Conservation (phyloP, 1,140 invertebrate species). For the Trichonephila inaurata region DNA sequence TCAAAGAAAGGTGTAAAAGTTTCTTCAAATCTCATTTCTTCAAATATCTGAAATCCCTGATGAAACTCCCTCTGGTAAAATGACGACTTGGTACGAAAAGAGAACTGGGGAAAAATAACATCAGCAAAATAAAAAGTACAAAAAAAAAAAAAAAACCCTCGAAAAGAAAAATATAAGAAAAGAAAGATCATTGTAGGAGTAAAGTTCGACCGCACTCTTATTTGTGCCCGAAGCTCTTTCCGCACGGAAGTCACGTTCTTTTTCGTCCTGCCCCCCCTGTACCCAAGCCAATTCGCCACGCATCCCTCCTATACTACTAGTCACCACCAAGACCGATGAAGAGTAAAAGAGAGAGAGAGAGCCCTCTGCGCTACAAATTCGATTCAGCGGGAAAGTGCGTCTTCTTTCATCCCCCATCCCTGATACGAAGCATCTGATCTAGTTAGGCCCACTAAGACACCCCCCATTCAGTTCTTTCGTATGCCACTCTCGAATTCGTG, state of each 20-base stretch:
- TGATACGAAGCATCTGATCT: constrained; percentile 43
- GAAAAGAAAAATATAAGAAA: not conserved
- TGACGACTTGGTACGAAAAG: not conserved
- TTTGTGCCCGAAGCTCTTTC: constrained; percentile 47
- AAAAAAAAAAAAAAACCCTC: not conserved
- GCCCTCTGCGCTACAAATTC: constrained; percentile 60
- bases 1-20: constrained; percentile 30
- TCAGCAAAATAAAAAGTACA: not conserved
- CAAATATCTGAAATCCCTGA: constrained; percentile 43
- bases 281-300: constrained; percentile 58
- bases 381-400: constrained; percentile 57
- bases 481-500: constrained; percentile 42
- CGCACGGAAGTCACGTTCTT: constrained; percentile 62
- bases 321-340: constrained; percentile 9
- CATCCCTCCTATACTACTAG: not conserved
- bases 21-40: constrained; percentile 20
- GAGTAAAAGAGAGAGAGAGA: constrained; percentile 25
- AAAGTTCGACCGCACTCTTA: constrained; percentile 55
- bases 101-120: not conserved
- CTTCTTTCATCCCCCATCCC: not conserved
- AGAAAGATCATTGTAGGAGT: constrained; percentile 43
- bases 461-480: constrained; percentile 40
- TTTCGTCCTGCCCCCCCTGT: not conserved
- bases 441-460: constrained; percentile 67
- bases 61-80: constrained; percentile 23